Evolutionary conservation across 1,140 invertebrate species (phyloP).

Genomic region (Hycleus cichorii): DNA sequence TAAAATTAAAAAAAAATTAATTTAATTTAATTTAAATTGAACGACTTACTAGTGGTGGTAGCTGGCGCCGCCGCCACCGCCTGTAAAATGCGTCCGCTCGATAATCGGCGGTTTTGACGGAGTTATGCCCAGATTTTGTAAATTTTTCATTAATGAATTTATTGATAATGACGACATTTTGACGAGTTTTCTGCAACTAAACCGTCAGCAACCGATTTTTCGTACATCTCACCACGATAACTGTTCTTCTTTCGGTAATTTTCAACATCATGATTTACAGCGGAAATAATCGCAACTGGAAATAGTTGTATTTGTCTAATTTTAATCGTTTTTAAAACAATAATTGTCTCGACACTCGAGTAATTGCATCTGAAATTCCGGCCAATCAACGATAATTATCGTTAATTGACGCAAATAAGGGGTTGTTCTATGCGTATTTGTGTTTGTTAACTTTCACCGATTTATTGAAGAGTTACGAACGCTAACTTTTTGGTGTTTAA

Average conservation of each 20-base stretch:
- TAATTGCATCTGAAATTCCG: too few relatives aligned
- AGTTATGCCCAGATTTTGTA: background rate
- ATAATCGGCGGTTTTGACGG: background rate
- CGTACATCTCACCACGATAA: background rate
- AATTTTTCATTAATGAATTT: slow-evolving; percentile 2
- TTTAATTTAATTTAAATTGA: too few relatives aligned
- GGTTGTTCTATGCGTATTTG: too few relatives aligned
- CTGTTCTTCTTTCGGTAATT: background rate
- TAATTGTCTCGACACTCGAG: background rate
- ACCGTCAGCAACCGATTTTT: too few relatives aligned
- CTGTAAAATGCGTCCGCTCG: slow-evolving; percentile 4
- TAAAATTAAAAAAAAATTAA: background rate
- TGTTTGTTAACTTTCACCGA: too few relatives aligned
- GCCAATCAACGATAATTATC: too few relatives aligned
- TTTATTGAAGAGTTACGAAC: too few relatives aligned
- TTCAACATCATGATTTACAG: slow-evolving; percentile 3
- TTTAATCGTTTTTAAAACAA: background rate
- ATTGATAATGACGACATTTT: background rate
- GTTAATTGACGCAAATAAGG: too few relatives aligned
- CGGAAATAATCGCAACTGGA: slow-evolving; percentile 3
- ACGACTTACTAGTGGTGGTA: background rate
- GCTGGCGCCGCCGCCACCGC: background rate
- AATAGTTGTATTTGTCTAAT: too few relatives aligned
- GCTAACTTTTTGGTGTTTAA: too few relatives aligned
- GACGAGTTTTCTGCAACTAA: too few relatives aligned